Percentiles rank a stretch among this genome's conserved stretches.
Conservation (phyloP, 2,797 vertebrate genomes). For the Phoxinus dragarum region DNA sequence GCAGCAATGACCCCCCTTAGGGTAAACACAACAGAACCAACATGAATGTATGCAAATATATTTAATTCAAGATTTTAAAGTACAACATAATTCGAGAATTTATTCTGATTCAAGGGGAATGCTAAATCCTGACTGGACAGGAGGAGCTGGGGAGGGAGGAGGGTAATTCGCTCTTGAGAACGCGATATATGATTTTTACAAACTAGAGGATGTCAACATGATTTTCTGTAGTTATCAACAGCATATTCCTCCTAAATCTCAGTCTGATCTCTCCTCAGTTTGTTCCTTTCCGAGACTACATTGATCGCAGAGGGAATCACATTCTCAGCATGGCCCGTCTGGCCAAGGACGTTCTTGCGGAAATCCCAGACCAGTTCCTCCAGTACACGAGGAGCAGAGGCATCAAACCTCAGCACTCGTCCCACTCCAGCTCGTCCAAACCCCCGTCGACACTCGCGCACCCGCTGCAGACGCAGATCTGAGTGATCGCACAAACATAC, state of each 20-base stretch:
- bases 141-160: no score
- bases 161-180: no score
- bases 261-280: conserved; percentile 79
- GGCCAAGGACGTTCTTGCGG: conserved; percentile 95
- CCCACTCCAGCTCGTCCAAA: conserved; percentile 86
- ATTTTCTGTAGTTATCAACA: neutral
- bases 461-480: conserved; percentile 92
- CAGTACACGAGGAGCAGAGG: conserved; percentile 95
- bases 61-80: no score
- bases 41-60: no score
- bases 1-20: no score
- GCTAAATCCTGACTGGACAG: no score
- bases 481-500: conserved; percentile 62
- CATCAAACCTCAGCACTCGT: conserved; percentile 91
- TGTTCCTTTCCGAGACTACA: conserved; percentile 96
- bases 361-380: conserved; percentile 97
- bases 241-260: conserved; percentile 26
- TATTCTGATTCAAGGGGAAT: no score
- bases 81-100: no score
- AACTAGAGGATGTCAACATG: no score
- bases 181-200: neutral
- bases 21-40: no score
- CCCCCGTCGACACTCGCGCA: conserved; percentile 54
- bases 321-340: conserved; percentile 95
- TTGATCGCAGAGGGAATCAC: conserved; percentile 93